These are phyloP conservation scores for Orchesellides sinensis DNA, from an alignment of 2,888 invertebrate genomes.

Conservation along the genomic window DNA sequence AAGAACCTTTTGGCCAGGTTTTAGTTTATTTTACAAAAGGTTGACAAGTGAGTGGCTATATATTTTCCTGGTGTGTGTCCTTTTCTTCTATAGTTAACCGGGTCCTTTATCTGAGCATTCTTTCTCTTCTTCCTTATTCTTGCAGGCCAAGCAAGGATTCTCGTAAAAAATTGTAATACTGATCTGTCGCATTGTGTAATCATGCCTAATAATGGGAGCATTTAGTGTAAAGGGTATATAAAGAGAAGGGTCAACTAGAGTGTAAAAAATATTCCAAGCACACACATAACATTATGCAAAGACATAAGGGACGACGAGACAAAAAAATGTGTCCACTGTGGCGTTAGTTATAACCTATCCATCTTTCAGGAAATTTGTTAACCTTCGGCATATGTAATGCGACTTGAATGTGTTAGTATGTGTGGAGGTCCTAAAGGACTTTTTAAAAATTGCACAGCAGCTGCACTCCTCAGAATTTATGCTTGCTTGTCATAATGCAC, in stretches of 20 bases:
- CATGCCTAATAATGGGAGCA: slow-evolving; percentile 44
- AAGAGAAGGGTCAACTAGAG: slow-evolving; percentile 60
- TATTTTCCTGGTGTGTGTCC: slow-evolving; percentile 60
- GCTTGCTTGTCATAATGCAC: neutral
- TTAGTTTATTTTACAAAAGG: slow-evolving; percentile 46
- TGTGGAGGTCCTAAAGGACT: slow-evolving; percentile 11
- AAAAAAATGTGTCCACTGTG: neutral
- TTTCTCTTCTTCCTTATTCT: slow-evolving; percentile 30
- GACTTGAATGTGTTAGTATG: slow-evolving; percentile 22
- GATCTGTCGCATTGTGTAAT: slow-evolving; percentile 31
- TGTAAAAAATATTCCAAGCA: slow-evolving; percentile 1
- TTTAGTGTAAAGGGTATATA: slow-evolving; percentile 36
- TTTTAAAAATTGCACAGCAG: slow-evolving; percentile 46
- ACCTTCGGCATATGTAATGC: slow-evolving; percentile 39
- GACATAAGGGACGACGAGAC: too few relatives aligned
- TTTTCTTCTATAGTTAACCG: slow-evolving; percentile 33
- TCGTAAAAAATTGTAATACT: neutral
- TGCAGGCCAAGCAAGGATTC: too few relatives aligned
- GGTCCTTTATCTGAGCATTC: slow-evolving; percentile 49
- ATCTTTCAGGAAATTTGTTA: slow-evolving; percentile 66
- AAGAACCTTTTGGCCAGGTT: slow-evolving; percentile 1
- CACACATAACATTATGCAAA: too few relatives aligned
- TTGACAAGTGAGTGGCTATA: slow-evolving; percentile 62
- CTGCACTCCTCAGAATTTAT: slow-evolving; percentile 11
- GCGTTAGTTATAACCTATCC: neutral